Conservation (phyloP, 2,888 invertebrate genomes). For the Anorthoa munda region DNA sequence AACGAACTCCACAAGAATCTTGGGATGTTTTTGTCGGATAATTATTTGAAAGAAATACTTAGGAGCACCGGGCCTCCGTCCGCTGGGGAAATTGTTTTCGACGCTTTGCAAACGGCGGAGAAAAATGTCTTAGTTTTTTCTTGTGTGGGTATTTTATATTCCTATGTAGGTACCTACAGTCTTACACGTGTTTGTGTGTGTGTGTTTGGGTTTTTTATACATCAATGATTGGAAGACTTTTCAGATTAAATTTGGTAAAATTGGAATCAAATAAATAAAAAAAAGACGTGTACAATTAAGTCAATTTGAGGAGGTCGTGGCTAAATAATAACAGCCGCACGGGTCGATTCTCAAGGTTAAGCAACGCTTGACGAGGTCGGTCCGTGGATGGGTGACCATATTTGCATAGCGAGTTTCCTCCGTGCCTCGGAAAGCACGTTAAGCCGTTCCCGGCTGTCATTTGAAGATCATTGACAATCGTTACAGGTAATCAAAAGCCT, state of each 20-base stretch:
- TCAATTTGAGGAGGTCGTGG: too few species aligned
- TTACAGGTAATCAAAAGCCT: too few species aligned
- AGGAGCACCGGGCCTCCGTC: slow-evolving; percentile 71
- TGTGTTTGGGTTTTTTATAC: too few species aligned
- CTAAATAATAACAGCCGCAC: too few species aligned
- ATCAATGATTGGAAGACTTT: slow-evolving; percentile 6
- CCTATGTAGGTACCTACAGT: background rate
- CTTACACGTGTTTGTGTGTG: background rate
- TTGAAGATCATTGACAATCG: too few species aligned
- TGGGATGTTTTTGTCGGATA: slow-evolving; percentile 88
- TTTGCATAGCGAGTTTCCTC: too few species aligned
- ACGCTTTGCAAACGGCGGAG: slow-evolving; percentile 65
- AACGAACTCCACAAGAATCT: slow-evolving; percentile 88
- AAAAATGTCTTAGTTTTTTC: slow-evolving; percentile 53
- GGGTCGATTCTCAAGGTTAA: too few species aligned
- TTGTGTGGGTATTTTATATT: slow-evolving; percentile 22
- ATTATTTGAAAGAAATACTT: slow-evolving; percentile 77
- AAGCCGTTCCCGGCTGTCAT: too few species aligned
- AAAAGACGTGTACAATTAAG: too few species aligned
- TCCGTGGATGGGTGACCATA: too few species aligned
- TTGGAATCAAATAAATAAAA: background rate
- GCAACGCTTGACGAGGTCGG: too few species aligned
- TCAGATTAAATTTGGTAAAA: background rate
- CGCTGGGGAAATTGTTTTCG: slow-evolving; percentile 80
- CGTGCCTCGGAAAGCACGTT: too few species aligned